These are phyloP conservation scores for Emydocephalus ijimae DNA, from an alignment of 2,113 vertebrate species.

Conservation along the genomic window DNA sequence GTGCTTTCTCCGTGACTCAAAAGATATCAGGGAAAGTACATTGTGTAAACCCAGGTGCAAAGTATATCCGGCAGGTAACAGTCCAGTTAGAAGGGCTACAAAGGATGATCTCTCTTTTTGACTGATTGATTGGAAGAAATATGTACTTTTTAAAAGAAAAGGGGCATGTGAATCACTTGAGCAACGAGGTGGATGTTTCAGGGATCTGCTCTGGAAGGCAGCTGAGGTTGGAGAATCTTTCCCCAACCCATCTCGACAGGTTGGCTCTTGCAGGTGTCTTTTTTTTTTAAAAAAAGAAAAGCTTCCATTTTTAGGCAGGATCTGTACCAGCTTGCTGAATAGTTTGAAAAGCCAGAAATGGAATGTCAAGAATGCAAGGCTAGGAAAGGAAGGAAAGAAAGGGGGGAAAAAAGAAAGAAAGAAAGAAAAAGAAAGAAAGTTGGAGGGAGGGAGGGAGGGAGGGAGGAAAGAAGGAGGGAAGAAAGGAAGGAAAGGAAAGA, in stretches of 20 bases:
- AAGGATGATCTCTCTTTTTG: background rate
- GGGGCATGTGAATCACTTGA: background rate
- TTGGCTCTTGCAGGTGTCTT: conserved; percentile 72
- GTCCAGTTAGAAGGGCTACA: background rate
- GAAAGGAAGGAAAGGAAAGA: conserved; percentile 27
- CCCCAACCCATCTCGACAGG: conserved; percentile 64
- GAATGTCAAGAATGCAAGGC: conserved; percentile 72
- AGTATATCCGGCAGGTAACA: background rate
- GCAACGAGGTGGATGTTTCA: accelerated
- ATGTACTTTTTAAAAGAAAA: conserved; percentile 50
- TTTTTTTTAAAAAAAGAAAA: conserved; percentile 54
- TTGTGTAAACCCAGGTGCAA: background rate
- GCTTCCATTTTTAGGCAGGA: conserved; percentile 58
- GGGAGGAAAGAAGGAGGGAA: background rate
- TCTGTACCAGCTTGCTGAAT: conserved; percentile 78
- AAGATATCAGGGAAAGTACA: background rate
- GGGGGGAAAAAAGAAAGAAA: background rate
- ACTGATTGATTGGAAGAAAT: conserved; percentile 35
- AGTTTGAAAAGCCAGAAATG: conserved; percentile 72
- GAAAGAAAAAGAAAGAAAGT: background rate
- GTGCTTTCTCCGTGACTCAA: background rate
- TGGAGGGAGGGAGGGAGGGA: conserved; percentile 10
- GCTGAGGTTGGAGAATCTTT: conserved; percentile 31
- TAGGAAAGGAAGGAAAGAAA: conserved; percentile 27
- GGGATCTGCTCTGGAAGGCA: background rate